Evolutionary conservation across 2,888 invertebrate genomes (phyloP).

Genomic region (Cyaniris semiargus): DNA sequence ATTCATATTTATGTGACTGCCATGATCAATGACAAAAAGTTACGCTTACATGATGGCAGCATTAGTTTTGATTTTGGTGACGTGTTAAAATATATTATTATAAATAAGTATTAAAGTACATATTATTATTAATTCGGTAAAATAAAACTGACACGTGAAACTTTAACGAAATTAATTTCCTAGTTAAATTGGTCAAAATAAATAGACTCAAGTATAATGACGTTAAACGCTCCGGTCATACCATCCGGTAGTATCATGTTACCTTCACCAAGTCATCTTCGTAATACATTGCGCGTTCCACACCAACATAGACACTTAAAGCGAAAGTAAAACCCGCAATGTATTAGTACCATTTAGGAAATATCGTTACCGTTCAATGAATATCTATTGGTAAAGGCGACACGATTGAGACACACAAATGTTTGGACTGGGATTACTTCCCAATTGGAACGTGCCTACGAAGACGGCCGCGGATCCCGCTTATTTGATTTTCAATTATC

Average conservation of each 20-base stretch:
- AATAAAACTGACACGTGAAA: conserved; percentile 18
- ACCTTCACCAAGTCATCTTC: conserved; percentile 34
- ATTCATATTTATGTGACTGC: too few relatives aligned
- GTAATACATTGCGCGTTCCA: neutral
- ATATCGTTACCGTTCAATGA: neutral
- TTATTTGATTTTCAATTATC: conserved; percentile 78
- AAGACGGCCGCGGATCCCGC: conserved; percentile 66
- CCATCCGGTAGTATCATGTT: conserved; percentile 54
- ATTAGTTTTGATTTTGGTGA: too few relatives aligned
- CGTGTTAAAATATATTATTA: too few relatives aligned
- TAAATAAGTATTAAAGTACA: too few relatives aligned
- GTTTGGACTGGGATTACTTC: conserved; percentile 76
- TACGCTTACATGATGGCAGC: too few relatives aligned
- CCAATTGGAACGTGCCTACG: conserved; percentile 78
- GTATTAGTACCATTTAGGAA: neutral
- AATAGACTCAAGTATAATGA: conserved; percentile 64
- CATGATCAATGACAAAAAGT: too few relatives aligned
- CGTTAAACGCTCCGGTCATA: conserved; percentile 59
- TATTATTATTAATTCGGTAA: neutral
- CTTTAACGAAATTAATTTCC: conserved; percentile 56
- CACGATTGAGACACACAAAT: conserved; percentile 74
- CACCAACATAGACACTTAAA: too few relatives aligned
- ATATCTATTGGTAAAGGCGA: conserved; percentile 46
- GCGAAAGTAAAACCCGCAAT: neutral
- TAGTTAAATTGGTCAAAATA: conserved; percentile 53